Base-by-base conservation (phyloP, 2,888 invertebrate genomes). In the Nasonia oneida region DNA sequence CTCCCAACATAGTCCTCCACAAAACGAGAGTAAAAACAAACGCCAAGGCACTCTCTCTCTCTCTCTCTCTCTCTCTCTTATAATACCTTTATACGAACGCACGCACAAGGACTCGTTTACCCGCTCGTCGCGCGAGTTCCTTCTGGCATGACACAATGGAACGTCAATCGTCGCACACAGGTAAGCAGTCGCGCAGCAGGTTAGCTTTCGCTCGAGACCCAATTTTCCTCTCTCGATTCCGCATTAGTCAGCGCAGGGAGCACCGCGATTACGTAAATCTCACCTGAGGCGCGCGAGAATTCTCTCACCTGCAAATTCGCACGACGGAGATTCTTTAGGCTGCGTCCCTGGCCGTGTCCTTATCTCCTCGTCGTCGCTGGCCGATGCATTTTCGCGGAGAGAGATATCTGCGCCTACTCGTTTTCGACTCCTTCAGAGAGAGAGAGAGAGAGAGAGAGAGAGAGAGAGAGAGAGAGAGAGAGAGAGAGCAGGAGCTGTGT, bases 201-300 rank as follows among this genome's bases (percentile, higher is more conserved):
- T 67, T 67, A 67, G 67, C 67, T 67, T 67, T 67, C 67, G 67
- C 67, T 29, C 67, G 33, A 67, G 67, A 67, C 33, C 67, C 33
- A 67, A 67, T 67, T 67, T 67, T 33, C 64, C 67, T 33, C 15
- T 12, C 12, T 57, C 64, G 67, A 67, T 33, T 29, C 33, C 67
- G 67, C 33, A 67, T 67, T 67, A 67, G 67, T 67, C 67, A 67
- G 33, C 29, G 6, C 33, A 14, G 12, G 23, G 29, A 67, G 23
- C 3, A 67, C 33, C 33, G 67, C 33, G 29, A 67, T 67, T 67
- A 67, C 67, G 67, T 67, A 67, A 67, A 67, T 29, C 67, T 67
- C 67, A 33, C 67, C 67, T 67, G 67, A 33, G 33, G 29, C 64
- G 64, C 64, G 29, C 10, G 5, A 10, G 14, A 33, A 61, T n/a